Conservation (phyloP, 2,888 invertebrate species). For the Bombylius discolor region DNA sequence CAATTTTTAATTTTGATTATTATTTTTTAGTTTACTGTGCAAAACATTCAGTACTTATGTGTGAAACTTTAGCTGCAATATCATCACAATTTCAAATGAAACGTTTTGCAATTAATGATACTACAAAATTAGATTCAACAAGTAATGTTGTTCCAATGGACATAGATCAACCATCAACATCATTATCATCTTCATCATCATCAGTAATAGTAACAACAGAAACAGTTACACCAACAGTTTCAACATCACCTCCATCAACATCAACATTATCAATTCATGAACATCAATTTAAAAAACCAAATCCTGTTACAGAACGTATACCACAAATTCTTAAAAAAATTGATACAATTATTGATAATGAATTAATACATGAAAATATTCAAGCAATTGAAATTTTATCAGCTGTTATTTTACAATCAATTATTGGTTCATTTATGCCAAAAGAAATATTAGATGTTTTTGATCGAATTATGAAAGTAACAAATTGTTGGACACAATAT, state of each 20-base stretch:
- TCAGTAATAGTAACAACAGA: background rate
- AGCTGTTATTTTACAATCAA: conserved; percentile 70
- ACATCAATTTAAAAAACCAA: conserved; percentile 5
- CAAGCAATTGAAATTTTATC: conserved; percentile 61
- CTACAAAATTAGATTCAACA: background rate
- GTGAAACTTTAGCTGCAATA: conserved; percentile 63
- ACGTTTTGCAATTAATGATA: conserved; percentile 22
- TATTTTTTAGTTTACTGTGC: conserved; percentile 23
- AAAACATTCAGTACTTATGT: conserved; percentile 41
- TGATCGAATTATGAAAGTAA: conserved; percentile 41
- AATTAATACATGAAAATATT: conserved; percentile 31
- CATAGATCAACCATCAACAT: conserved; percentile 1
- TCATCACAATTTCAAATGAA: conserved; percentile 43
- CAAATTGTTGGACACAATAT: conserved; percentile 75
- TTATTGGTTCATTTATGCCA: conserved; percentile 57
- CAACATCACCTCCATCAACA: background rate
- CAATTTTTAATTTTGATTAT: background rate
- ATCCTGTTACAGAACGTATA: conserved; percentile 22
- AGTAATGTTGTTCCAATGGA: conserved; percentile 7
- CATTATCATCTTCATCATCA: too few species aligned
- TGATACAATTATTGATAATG: conserved; percentile 24
- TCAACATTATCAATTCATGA: background rate
- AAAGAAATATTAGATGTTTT: conserved; percentile 45
- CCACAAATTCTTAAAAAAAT: conserved; percentile 30
- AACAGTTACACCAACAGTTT: conserved; percentile 1